Percentiles rank a stretch among this genome's conserved stretches.
These are phyloP conservation scores for Labia minor DNA, from an alignment of 2,888 invertebrate genomes.

Conservation along the genomic window DNA sequence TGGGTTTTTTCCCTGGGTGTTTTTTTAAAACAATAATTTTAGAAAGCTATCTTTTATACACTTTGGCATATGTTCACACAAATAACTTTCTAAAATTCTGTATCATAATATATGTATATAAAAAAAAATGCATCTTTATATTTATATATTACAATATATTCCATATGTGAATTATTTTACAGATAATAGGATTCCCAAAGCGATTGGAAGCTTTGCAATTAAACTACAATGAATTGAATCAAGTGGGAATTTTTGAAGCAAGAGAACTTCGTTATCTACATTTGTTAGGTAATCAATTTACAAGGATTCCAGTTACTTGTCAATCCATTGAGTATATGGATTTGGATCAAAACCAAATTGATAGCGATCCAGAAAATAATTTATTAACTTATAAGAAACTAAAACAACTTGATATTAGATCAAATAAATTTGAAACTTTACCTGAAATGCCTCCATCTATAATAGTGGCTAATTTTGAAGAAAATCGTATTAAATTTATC, in stretches of 20 bases:
- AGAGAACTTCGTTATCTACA: not conserved
- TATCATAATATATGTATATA: no score
- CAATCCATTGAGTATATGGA: not conserved
- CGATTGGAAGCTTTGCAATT: not conserved
- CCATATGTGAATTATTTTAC: not conserved
- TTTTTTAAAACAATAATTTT: no score
- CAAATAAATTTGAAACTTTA: not conserved
- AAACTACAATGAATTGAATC: not conserved
- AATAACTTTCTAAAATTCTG: no score
- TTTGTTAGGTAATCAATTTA: not conserved
- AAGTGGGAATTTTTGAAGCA: not conserved
- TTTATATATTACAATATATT: no score
- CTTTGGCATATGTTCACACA: no score
- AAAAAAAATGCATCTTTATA: no score
- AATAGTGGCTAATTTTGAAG: not conserved
- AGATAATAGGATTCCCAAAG: not conserved
- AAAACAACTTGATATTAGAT: not conserved
- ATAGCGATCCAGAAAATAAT: not conserved
- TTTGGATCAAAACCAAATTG: not conserved
- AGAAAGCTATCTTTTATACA: no score
- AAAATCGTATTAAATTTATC: not conserved
- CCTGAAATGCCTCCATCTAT: not conserved
- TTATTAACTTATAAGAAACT: not conserved
- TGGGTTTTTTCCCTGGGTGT: no score
- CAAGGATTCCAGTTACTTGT: not conserved